Evolutionary conservation across 2,888 invertebrate species (phyloP).

Genomic region (Theretra japonica): DNA sequence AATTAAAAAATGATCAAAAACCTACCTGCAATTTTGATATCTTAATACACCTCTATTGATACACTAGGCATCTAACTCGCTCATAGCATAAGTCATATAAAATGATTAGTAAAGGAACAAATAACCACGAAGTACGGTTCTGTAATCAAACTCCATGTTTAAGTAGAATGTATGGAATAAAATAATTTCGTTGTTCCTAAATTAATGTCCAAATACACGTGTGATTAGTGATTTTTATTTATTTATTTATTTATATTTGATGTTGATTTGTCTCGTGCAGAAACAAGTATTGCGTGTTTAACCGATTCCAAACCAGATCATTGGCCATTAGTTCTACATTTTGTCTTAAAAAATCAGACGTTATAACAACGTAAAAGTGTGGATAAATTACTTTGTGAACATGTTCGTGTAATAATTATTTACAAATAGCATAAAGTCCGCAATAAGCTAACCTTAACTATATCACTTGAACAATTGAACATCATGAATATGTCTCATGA

Average conservation of each 20-base stretch:
- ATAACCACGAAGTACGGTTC: slow-evolving; percentile 8
- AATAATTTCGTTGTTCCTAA: slow-evolving; percentile 17
- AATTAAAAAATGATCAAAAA: neutral
- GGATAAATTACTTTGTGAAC: neutral
- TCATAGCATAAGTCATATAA: slow-evolving; percentile 23
- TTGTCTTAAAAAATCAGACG: too few relatives aligned
- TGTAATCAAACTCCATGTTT: slow-evolving; percentile 17
- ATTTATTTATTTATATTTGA: neutral
- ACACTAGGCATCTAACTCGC: slow-evolving; percentile 25
- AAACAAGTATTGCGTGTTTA: slow-evolving; percentile 8
- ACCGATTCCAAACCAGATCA: neutral
- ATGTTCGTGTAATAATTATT: neutral
- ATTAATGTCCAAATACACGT: slow-evolving; percentile 20
- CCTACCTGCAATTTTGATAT: neutral
- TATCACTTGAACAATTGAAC: too few relatives aligned
- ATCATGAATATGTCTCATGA: neutral
- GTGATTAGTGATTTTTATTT: neutral
- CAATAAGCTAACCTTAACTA: too few relatives aligned
- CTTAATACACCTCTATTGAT: neutral
- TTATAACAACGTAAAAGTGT: too few relatives aligned
- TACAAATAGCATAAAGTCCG: neutral
- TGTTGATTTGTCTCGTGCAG: neutral
- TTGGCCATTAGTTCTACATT: neutral
- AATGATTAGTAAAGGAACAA: slow-evolving; percentile 22
- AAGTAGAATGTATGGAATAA: slow-evolving; percentile 14